Conservation (phyloP, 2,113 vertebrate genomes). For the Phalacrocorax brasilianus region DNA sequence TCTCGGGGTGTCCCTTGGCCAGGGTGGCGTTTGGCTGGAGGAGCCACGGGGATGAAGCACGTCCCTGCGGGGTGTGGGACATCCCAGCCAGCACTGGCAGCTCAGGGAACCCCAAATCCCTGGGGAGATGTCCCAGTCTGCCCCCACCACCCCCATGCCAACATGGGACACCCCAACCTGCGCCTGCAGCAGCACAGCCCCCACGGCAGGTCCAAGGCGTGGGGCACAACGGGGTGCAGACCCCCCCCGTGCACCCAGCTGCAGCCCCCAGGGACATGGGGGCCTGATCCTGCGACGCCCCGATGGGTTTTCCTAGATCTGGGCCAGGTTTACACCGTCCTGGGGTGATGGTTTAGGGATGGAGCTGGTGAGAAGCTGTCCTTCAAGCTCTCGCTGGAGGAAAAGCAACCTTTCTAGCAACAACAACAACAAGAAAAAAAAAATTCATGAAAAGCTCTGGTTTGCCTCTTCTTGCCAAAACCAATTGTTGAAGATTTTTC, state of each 20-base stretch:
- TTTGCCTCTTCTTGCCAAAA: conserved; percentile 20
- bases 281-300: neutral
- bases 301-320: neutral
- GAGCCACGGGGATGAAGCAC: neutral
- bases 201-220: rapidly evolving
- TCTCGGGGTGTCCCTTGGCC: neutral
- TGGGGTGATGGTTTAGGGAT: neutral
- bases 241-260: rapidly evolving
- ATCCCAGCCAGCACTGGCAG: neutral
- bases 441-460: conserved; percentile 27
- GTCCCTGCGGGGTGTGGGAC: neutral
- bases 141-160: neutral
- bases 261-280: neutral
- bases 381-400: neutral
- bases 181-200: neutral
- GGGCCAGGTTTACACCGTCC: neutral
- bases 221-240: neutral
- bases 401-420: conserved; percentile 20
- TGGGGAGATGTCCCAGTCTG: rapidly evolving
- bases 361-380: rapidly evolving
- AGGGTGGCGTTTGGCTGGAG: neutral
- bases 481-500: conserved; percentile 1
- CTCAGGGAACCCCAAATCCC: neutral
- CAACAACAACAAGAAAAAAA: neutral
- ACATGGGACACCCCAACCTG: neutral